Evolutionary conservation across 2,797 vertebrate species (phyloP).

Genomic region (Hippoglossus hippoglossus): DNA sequence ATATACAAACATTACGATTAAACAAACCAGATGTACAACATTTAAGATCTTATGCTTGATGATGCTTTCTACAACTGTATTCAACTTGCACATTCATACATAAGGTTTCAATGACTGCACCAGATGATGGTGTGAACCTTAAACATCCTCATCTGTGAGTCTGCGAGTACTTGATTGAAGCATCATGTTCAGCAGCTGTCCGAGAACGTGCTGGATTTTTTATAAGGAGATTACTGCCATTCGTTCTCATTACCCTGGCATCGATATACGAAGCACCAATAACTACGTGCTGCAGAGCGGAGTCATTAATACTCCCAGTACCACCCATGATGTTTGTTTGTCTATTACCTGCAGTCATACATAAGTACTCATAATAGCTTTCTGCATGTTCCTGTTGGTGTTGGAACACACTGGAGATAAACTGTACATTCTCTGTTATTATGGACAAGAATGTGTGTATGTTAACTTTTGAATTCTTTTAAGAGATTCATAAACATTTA

Average conservation of each 20-base stretch:
- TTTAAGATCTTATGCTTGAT: not conserved
- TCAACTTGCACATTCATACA: constrained; percentile 1
- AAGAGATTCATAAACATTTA: constrained; percentile 57
- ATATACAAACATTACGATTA: not conserved
- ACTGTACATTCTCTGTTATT: constrained; percentile 44
- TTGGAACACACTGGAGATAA: constrained; percentile 32
- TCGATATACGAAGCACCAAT: constrained; percentile 26
- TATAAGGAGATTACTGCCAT: constrained; percentile 50
- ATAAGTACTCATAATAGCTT: constrained; percentile 18
- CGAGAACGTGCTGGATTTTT: constrained; percentile 38
- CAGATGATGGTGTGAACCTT: constrained; percentile 4
- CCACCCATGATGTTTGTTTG: constrained; percentile 48
- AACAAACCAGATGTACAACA: not conserved
- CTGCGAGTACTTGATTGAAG: constrained; percentile 17
- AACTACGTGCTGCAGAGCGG: constrained; percentile 22
- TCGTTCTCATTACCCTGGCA: constrained; percentile 52
- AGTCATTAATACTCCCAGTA: constrained; percentile 6
- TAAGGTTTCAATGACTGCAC: constrained; percentile 2
- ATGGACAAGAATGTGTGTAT: constrained; percentile 32
- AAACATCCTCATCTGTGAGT: constrained; percentile 26
- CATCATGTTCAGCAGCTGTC: constrained; percentile 31
- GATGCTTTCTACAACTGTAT: not conserved
- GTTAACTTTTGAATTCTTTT: constrained; percentile 33
- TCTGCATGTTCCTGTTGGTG: constrained; percentile 31
- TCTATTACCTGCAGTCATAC: constrained; percentile 15